Base-by-base conservation (phyloP, 2,797 vertebrate genomes). In the Oceanodroma leucorhoa region DNA sequence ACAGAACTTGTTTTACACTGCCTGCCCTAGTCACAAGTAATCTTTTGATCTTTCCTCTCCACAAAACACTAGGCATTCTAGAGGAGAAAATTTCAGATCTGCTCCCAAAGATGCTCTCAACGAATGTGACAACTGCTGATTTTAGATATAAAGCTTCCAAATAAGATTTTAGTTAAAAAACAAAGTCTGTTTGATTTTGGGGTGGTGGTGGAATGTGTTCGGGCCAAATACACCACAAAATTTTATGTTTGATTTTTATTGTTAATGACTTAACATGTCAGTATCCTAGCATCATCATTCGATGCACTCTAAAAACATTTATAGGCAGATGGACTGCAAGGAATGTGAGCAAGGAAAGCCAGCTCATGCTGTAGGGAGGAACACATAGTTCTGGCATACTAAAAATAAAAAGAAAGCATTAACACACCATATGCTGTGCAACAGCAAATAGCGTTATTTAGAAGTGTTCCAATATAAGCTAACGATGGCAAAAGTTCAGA, bases 361-460 rank as follows among this genome's bases (percentile, higher is more conserved):
- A 96, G 62, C 83, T 95, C 86, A 90, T 73, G 88, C 70, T 95
- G 92, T 66, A 90, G 81, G 55, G 86, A 62, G 78, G 94, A 90
- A 92, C 92, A 89, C 92, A 87, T 66, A 89, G 94, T 93, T 93
- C 93, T 87, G 78, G 51, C 62, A 84, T 70, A 94, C 95, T 97
- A 97, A 96, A 97, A 97, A 95, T 97, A 97, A 95, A 95, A 89
- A 82, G 50, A 90, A 93, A 92, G 78, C 66, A 89, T 95, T 95
- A 90, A 90, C 60, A 70, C 67, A 77, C 53, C 73, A 83, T 80
- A 89, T 93, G 78, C 92, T 89, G 55, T 73, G 41, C 80, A 79
- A 48, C 51, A 84, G 77, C 82, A 82, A 92, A 51, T 18, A 85
- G 43, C 2, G 4, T 82, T 90, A 93, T 86, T 96, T 87, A 92